Conservation (phyloP, 2,113 vertebrate genomes). For the Salminus brasiliensis region DNA sequence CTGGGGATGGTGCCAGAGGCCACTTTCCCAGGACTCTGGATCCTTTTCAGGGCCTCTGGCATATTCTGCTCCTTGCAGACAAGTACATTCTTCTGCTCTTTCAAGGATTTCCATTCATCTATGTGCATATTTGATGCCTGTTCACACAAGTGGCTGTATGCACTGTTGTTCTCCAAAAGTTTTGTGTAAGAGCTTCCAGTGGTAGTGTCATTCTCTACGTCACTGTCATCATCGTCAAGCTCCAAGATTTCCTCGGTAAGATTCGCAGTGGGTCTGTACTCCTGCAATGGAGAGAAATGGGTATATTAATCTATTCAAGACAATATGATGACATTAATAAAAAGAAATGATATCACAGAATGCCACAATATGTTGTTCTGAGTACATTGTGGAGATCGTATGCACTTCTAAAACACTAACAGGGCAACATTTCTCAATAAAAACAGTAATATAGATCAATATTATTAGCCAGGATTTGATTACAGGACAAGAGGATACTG, state of each 20-base stretch:
- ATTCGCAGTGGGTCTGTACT: slow-evolving; percentile 34
- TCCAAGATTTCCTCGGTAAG: slow-evolving; percentile 33
- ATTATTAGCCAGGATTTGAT: too few species aligned
- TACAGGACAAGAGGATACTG: too few species aligned
- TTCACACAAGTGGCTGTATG: slow-evolving; percentile 39
- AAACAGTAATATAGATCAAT: too few species aligned
- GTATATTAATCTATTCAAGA: neutral
- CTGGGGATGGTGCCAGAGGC: neutral
- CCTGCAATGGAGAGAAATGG: slow-evolving; percentile 55
- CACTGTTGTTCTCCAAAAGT: slow-evolving; percentile 42
- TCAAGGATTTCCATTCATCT: slow-evolving; percentile 9
- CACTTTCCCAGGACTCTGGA: slow-evolving; percentile 9
- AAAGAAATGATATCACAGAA: too few species aligned
- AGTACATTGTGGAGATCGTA: too few species aligned
- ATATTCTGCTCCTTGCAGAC: neutral
- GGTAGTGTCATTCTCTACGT: neutral
- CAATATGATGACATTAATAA: too few species aligned
- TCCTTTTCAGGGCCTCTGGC: neutral
- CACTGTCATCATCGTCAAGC: slow-evolving; percentile 35
- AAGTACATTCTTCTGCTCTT: neutral
- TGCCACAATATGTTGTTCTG: too few species aligned
- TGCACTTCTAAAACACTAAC: too few species aligned
- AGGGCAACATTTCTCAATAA: too few species aligned
- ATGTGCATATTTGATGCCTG: slow-evolving; percentile 34
- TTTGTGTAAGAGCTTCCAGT: slow-evolving; percentile 3